Conservation (phyloP, 1,140 invertebrate species). For the Notospermus geniculatus region DNA sequence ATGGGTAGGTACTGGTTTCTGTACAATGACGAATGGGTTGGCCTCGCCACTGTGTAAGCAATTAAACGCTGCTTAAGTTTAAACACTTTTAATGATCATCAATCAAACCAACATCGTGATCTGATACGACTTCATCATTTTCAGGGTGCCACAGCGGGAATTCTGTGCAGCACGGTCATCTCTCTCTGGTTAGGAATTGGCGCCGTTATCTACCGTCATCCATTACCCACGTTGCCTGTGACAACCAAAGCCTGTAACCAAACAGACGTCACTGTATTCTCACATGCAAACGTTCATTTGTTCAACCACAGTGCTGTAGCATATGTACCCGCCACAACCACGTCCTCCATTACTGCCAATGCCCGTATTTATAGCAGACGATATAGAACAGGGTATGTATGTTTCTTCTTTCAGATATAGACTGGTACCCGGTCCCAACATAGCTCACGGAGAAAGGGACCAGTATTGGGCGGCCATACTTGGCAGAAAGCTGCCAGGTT, state of each 20-base stretch:
- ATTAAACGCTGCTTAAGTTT: too few species aligned
- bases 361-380: neutral
- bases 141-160: slow-evolving; percentile 38
- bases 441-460: too few species aligned
- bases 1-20: slow-evolving; percentile 32
- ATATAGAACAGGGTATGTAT: neutral
- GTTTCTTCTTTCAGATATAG: neutral
- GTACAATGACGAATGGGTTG: too few species aligned
- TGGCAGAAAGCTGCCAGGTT: too few species aligned
- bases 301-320: neutral
- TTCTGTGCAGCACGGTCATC: slow-evolving; percentile 29
- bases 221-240: too few species aligned
- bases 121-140: slow-evolving; percentile 10
- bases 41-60: too few species aligned
- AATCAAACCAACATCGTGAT: too few species aligned
- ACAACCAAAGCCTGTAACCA: neutral
- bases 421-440: too few species aligned
- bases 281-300: neutral
- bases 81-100: too few species aligned
- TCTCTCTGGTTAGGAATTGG: slow-evolving; percentile 40
- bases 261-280: neutral
- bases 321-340: neutral
- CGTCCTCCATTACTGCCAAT: neutral
- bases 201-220: slow-evolving; percentile 25
- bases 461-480: too few species aligned